Conservation (phyloP, 2,888 invertebrate genomes). For the Lasioglossum leucozonium region DNA sequence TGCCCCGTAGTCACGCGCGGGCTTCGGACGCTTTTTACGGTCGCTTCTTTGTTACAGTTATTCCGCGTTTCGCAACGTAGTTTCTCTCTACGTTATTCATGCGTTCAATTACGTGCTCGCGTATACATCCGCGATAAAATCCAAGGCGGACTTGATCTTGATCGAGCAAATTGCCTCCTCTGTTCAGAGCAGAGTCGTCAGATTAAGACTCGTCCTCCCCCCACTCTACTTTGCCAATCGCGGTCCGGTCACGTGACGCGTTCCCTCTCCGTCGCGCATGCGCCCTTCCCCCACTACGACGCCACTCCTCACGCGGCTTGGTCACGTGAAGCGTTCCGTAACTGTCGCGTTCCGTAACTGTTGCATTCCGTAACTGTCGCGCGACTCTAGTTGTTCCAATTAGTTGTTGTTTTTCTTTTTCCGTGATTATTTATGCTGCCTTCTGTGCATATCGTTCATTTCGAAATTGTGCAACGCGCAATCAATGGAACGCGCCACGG, state of each 20-base stretch:
- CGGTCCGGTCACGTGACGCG: too few relatives aligned
- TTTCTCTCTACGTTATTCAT: background rate
- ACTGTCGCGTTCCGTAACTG: too few relatives aligned
- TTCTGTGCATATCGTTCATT: background rate
- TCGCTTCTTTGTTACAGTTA: slow-evolving; percentile 12
- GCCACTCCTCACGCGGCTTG: too few relatives aligned
- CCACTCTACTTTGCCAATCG: too few relatives aligned
- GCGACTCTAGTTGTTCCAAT: too few relatives aligned
- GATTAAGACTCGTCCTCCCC: too few relatives aligned
- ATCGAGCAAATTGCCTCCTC: background rate
- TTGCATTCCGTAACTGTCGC: too few relatives aligned
- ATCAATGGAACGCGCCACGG: background rate
- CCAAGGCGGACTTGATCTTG: slow-evolving; percentile 10
- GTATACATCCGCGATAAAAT: background rate
- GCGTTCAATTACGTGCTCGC: background rate
- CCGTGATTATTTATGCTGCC: background rate
- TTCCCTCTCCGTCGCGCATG: background rate
- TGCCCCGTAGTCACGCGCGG: background rate
- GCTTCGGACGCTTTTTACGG: background rate
- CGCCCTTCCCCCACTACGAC: too few relatives aligned
- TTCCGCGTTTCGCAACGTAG: background rate
- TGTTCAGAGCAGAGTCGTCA: background rate
- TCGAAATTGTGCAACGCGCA: background rate
- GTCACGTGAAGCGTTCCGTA: too few relatives aligned
- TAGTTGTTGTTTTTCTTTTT: too few relatives aligned